Conservation (phyloP, 2,888 invertebrate species). For the Drosophila longiperda region DNA sequence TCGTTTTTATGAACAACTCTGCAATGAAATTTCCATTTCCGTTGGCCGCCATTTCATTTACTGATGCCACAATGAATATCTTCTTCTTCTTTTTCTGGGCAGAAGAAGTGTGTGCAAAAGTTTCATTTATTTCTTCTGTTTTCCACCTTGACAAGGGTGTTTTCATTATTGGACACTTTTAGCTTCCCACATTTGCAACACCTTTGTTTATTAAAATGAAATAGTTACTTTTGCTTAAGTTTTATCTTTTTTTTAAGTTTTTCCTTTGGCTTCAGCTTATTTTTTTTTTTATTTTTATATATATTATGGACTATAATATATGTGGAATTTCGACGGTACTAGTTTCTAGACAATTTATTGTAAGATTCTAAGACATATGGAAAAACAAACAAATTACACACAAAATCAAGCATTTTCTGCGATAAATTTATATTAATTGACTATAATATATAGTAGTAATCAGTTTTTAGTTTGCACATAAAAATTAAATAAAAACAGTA, state of each 20-base stretch:
- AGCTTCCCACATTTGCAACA: not conserved
- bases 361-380: not conserved
- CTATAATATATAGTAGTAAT: not conserved
- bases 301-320: not conserved
- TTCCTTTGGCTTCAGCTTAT: fast-evolving
- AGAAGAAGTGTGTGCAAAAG: not conserved
- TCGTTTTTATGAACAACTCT: slow-evolving; percentile 60
- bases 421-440: not conserved
- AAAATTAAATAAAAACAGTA: not conserved
- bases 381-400: too few relatives aligned
- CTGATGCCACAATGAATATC: slow-evolving; percentile 24
- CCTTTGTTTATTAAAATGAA: not conserved
- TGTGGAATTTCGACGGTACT: not conserved
- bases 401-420: not conserved
- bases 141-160: not conserved
- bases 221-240: not conserved
- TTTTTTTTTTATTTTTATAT: not conserved
- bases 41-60: slow-evolving; percentile 62
- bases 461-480: not conserved
- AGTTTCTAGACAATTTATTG: not conserved
- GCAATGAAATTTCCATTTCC: slow-evolving; percentile 64
- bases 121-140: slow-evolving; percentile 15
- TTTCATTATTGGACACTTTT: not conserved
- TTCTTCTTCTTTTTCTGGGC: not conserved
- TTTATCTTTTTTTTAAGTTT: not conserved